Evolutionary conservation across 2,113 vertebrate genomes (phyloP).

Genomic region (Pungitius pungitius): DNA sequence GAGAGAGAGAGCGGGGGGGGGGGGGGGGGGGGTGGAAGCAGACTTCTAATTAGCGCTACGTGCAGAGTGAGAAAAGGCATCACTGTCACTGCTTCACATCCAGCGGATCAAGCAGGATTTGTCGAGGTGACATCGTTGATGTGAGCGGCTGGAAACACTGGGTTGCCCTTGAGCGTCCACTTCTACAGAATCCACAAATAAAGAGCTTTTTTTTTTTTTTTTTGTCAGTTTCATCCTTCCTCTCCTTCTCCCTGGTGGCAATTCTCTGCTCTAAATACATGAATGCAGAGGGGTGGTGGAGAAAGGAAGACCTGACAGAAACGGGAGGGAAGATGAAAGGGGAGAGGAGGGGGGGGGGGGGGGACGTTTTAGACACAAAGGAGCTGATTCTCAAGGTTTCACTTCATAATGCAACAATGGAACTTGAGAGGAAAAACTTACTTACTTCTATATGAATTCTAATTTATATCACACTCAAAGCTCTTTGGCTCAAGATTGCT

Average conservation of each 20-base stretch:
- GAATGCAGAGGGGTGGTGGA: constrained; percentile 1
- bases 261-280: constrained; percentile 23
- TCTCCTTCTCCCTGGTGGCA: constrained; percentile 6
- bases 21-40: too few species aligned
- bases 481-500: not conserved
- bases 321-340: constrained; percentile 30
- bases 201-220: not conserved
- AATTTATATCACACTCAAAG: not conserved
- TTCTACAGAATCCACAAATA: constrained; percentile 1
- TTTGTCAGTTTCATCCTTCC: too few species aligned
- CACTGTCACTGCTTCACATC: constrained; percentile 26
- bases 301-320: constrained; percentile 3
- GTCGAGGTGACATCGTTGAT: constrained; percentile 6
- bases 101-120: constrained; percentile 27
- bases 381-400: constrained; percentile 10
- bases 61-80: constrained; percentile 1
- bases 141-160: not conserved
- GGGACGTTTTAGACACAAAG: constrained; percentile 8
- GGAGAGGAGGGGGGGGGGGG: constrained; percentile 1
- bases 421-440: not conserved
- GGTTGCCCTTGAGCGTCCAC: not conserved
- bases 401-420: not conserved
- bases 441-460: not conserved
- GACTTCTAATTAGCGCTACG: not conserved
- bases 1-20: too few species aligned